Conservation (phyloP, 1,140 invertebrate genomes). For the Mizuhopecten yessoensis region DNA sequence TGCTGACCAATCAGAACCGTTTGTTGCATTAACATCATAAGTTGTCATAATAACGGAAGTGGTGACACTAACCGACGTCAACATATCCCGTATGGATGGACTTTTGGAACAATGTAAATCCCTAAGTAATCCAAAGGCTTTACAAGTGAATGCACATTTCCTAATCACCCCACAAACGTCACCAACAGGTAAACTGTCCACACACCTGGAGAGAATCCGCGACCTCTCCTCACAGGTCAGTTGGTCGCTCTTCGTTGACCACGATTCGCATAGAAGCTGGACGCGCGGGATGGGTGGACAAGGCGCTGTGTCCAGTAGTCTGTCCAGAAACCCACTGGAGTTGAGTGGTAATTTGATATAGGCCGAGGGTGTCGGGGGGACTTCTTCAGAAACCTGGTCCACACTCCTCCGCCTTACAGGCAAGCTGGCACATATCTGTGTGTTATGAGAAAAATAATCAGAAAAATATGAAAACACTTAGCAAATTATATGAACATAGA, state of each 20-base stretch:
- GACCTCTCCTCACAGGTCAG: constrained; percentile 15
- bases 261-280: neutral
- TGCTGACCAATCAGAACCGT: neutral
- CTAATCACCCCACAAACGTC: neutral
- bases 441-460: neutral
- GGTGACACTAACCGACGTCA: neutral
- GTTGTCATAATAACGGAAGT: neutral
- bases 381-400: neutral
- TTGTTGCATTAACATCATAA: neutral
- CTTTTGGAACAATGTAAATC: neutral
- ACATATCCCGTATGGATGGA: neutral
- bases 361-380: neutral
- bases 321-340: neutral
- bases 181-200: neutral
- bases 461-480: neutral
- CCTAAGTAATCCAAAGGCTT: neutral
- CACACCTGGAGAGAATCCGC: neutral
- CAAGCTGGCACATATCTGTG: constrained; percentile 23
- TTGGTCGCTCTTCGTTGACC: neutral
- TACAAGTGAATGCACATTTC: neutral
- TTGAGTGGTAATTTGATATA: neutral
- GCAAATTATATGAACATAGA: neutral
- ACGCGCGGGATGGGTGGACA: neutral
- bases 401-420: neutral
- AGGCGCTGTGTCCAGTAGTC: neutral